These are phyloP conservation scores for Pseudomugil gertrudae DNA, from an alignment of 2,797 vertebrate genomes.

Conservation along the genomic window DNA sequence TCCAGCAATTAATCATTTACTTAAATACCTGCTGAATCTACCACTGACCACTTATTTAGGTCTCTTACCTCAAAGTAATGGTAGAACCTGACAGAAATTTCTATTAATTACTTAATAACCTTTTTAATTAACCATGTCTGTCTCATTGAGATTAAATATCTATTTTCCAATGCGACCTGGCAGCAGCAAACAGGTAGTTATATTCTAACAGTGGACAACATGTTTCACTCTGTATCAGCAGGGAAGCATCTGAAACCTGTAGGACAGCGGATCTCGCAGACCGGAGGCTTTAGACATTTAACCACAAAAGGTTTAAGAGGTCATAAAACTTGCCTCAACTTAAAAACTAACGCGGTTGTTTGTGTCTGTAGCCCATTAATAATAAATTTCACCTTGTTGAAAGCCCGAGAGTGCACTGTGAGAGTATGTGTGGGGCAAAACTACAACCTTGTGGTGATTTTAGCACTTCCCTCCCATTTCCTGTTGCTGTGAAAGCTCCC, in stretches of 20 bases:
- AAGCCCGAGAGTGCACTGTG: constrained; percentile 19
- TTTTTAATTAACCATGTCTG: too few relatives aligned
- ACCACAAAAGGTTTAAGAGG: constrained; percentile 5
- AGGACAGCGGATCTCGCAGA: neutral
- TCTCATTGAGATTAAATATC: too few relatives aligned
- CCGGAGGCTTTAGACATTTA: neutral
- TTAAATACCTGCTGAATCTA: too few relatives aligned
- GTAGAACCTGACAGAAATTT: too few relatives aligned
- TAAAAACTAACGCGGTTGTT: constrained; percentile 8
- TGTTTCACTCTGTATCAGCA: too few relatives aligned
- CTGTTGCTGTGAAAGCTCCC: constrained; percentile 46
- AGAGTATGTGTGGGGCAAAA: neutral
- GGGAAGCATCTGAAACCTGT: neutral
- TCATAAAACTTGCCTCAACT: neutral
- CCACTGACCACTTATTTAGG: too few relatives aligned
- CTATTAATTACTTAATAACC: too few relatives aligned
- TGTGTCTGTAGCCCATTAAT: neutral
- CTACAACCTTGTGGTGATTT: constrained; percentile 29
- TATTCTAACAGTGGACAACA: too few relatives aligned
- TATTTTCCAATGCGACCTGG: too few relatives aligned
- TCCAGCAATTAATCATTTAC: too few relatives aligned
- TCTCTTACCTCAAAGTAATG: too few relatives aligned
- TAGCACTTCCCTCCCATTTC: constrained; percentile 63
- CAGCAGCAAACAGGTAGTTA: too few relatives aligned
- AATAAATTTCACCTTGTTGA: constrained; percentile 10